phyloP scores from a whole-genome alignment of 2,113 vertebrate genomes.

The Amazona vittata region DNA sequence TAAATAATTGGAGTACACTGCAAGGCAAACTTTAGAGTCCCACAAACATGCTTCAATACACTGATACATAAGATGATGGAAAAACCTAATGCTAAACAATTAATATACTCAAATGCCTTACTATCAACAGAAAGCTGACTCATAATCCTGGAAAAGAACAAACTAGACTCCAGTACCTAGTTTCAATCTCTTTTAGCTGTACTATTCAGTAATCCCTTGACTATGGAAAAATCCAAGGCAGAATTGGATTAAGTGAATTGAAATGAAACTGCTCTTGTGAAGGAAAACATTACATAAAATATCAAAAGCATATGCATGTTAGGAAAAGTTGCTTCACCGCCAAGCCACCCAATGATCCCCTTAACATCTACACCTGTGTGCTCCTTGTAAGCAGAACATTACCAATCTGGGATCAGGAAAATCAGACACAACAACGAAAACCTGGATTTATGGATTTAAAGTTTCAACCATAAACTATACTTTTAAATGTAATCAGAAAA shows the following conservation, averaged over 20 bases:
- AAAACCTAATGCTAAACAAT: neutral
- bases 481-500: neutral
- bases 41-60: neutral
- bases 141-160: neutral
- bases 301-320: neutral
- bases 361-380: neutral
- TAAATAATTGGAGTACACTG: neutral
- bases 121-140: neutral
- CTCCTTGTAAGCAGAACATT: neutral
- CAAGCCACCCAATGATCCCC: neutral
- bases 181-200: neutral
- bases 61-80: accelerated
- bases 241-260: neutral
- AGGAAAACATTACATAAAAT: neutral
- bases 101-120: neutral
- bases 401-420: neutral
- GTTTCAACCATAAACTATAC: neutral
- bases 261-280: neutral
- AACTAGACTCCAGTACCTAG: neutral
- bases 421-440: neutral
- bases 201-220: neutral
- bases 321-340: neutral
- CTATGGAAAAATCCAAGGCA: neutral
- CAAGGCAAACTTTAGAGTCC: neutral
- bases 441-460: neutral